Percentiles rank a stretch among this genome's conserved stretches.
These are phyloP conservation scores for Caiman crocodilus DNA, from an alignment of 2,797 vertebrate species.

Conservation along the genomic window DNA sequence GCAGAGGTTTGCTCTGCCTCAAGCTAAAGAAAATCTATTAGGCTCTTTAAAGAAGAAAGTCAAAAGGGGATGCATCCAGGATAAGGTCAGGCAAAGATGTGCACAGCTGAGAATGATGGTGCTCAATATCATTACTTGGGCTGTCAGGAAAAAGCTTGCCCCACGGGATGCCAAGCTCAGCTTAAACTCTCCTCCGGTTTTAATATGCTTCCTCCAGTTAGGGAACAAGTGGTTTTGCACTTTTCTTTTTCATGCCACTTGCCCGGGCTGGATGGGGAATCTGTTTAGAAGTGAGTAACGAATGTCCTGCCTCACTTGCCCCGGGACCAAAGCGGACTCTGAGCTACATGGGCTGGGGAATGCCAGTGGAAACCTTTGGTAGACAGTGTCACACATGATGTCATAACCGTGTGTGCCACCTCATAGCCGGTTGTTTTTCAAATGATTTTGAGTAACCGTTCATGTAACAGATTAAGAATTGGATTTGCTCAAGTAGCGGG, in stretches of 20 bases:
- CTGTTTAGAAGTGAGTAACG: neutral
- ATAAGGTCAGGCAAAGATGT: constrained; percentile 72
- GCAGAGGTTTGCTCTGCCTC: constrained; percentile 75
- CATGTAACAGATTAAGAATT: neutral
- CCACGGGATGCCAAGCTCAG: neutral
- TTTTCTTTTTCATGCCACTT: neutral
- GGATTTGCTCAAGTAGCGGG: accelerated
- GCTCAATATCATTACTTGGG: constrained; percentile 50
- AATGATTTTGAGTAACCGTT: neutral
- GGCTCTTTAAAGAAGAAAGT: constrained; percentile 66
- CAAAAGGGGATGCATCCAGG: constrained; percentile 55
- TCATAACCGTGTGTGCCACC: neutral
- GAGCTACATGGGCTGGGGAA: neutral
- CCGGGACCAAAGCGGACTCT: neutral
- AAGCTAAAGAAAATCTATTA: constrained; percentile 78
- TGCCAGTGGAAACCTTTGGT: neutral
- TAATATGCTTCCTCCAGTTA: constrained; percentile 3
- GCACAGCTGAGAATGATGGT: constrained; percentile 37
- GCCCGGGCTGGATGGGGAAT: neutral
- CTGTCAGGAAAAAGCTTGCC: constrained; percentile 48
- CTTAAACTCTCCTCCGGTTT: constrained; percentile 46
- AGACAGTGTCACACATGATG: neutral
- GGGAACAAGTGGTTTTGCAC: neutral
- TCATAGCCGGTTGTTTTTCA: neutral
- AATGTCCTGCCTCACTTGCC: neutral